Percentiles rank a stretch among this genome's conserved stretches.
These are phyloP conservation scores for Drosophila kambysellisi DNA, from an alignment of 2,888 invertebrate species.

Conservation along the genomic window DNA sequence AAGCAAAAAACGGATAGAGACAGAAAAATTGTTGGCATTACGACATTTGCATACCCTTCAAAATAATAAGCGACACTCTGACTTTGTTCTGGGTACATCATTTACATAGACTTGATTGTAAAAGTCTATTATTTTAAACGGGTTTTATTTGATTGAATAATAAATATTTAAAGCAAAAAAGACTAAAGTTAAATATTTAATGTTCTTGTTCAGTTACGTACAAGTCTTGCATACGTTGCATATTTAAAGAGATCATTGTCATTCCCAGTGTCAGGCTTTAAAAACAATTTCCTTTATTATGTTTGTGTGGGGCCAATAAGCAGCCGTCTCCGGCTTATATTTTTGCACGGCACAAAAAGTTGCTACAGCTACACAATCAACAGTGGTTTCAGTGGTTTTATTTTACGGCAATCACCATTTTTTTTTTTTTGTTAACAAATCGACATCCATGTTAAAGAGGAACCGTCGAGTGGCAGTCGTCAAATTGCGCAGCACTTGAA, in stretches of 20 bases:
- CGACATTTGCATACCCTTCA: constrained; percentile 19
- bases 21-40: background rate
- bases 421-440: constrained; percentile 8
- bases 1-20: background rate
- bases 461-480: constrained; percentile 5
- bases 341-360: constrained; percentile 33
- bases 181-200: background rate
- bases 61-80: background rate
- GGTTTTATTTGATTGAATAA: background rate
- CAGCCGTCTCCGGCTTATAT: constrained; percentile 21
- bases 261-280: background rate
- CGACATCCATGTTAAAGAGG: constrained; percentile 32
- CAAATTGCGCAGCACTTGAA: constrained; percentile 9
- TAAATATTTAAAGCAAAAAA: background rate
- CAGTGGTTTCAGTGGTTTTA: constrained; percentile 27
- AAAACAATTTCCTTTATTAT: constrained; percentile 25
- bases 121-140: background rate
- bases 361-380: constrained; percentile 47
- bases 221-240: background rate
- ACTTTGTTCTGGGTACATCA: background rate
- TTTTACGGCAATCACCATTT: constrained; percentile 17
- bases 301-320: constrained; percentile 16
- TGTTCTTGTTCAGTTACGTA: too few relatives aligned
- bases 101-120: background rate
- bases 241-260: background rate